A percentile compares a stretch with the other conserved stretches of the same genome.
These are phyloP conservation scores for Leucophora obtusa DNA, from an alignment of 2,888 invertebrate genomes.

Conservation along the genomic window DNA sequence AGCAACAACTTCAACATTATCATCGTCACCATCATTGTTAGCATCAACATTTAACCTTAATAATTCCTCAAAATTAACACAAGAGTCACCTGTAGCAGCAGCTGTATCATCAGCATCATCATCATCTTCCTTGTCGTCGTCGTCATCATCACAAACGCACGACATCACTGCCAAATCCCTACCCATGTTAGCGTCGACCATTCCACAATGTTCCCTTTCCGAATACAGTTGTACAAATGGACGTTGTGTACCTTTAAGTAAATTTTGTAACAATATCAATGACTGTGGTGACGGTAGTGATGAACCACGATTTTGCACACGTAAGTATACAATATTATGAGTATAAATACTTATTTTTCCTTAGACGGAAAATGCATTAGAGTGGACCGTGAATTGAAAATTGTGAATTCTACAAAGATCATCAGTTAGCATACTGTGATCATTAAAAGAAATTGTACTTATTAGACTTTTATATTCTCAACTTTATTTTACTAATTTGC, in stretches of 20 bases:
- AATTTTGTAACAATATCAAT: constrained; percentile 88
- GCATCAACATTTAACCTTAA: constrained; percentile 51
- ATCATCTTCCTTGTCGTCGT: constrained; percentile 35
- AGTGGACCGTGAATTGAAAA: too few species aligned
- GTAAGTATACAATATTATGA: constrained; percentile 83
- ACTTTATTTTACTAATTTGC: too few species aligned
- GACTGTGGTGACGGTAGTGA: constrained; percentile 90
- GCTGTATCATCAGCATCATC: constrained; percentile 50
- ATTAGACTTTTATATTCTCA: too few species aligned
- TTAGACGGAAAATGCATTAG: too few species aligned
- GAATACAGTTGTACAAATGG: constrained; percentile 78
- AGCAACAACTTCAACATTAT: constrained; percentile 51
- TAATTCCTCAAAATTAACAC: constrained; percentile 43
- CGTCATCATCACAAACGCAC: constrained; percentile 44
- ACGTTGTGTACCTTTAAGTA: constrained; percentile 82
- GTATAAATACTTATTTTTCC: too few species aligned
- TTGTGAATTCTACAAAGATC: too few species aligned
- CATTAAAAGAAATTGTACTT: too few species aligned
- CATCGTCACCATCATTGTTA: constrained; percentile 48
- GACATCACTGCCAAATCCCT: constrained; percentile 69
- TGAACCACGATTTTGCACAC: constrained; percentile 89
- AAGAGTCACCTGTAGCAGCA: constrained; percentile 55
- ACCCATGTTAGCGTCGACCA: constrained; percentile 63
- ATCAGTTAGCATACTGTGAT: too few species aligned
- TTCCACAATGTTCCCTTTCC: constrained; percentile 75